Base-by-base conservation (phyloP, 1,140 invertebrate species). In the Hermetia illucens region DNA sequence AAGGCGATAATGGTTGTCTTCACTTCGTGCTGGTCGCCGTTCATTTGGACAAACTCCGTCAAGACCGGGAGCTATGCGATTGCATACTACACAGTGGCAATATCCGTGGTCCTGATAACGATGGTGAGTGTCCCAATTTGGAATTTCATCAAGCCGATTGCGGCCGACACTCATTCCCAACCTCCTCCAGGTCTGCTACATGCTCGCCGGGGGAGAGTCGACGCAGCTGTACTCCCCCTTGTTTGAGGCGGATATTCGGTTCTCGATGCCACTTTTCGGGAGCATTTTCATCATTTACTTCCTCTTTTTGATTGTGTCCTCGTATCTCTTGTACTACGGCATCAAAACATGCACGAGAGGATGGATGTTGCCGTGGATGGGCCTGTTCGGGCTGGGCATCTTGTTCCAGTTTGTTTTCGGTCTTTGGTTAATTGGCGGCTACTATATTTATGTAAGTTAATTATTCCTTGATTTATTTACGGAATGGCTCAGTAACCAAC, bases 361-460 rank as follows among this genome's bases (percentile, higher is more conserved):
- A 1, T 69, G 82, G 52, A 68, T 91, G 44, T 52, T 91, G 20
- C 86, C 85, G 0, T 91, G 84, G 83, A 51, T 89, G n/a, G 58
- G 71, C 16, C 58, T 67, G 1, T 76, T 84, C 66, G 72, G 73
- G 3, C 49, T 83, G 2, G 72, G 74, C 13, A 77, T 84, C 37
- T 37, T 75, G 0, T 87, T 88, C 50, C 82, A 87, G 55, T 62
- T 84, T 30, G 51, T 78, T 10, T 88, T 85, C 63, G 82, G 84
- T 9, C 52, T 89, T 15, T 88, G 84, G 82, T 64, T 88, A 1
- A 60, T 88, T 27, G 80, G 79, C 38, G 83, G 83, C 30, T 90
- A 90, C 49, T 89, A 89, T 52, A 88, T 89, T 57, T 88, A 88
- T 66, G 83, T 90, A 64, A 82, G 81, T 69, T 37, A 9, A 40